Base-by-base conservation (phyloP, 2,797 vertebrate species). In the Crocodylus rhombifer region DNA sequence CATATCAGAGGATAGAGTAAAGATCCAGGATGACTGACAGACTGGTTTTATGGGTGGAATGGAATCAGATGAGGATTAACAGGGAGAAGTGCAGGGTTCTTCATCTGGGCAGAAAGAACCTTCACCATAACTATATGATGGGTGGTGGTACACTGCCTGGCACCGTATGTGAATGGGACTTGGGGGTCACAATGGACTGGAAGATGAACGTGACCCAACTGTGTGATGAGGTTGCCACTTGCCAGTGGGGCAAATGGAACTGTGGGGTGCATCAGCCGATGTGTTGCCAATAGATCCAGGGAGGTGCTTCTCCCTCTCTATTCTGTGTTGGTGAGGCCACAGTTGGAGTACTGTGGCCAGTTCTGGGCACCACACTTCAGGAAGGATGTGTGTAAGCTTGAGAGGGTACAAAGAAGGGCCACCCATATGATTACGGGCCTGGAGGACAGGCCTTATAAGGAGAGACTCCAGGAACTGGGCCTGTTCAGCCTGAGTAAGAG, bases 271-370 rank as follows among this genome's bases (percentile, higher is more conserved):
- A 16, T 79, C 61, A 65, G 18, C 2, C 83, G 4, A 3, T 36
- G 6, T 36, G 2, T 3, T 11, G 25, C 78, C 18, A 28, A 20
- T 25, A 69, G 13, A 15, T 21, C 0, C 0, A 63, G 5, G 4
- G 9, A 81, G 25, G 7, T 69, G 16, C 62, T 30, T 5, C 8
- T 77, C 30, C 12, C 4, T 6, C 21, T 73, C 61, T 84, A 4
- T 2, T 63, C 9, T 30, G 21, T 5, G 13, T 6, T 21, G 20
- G 4, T 76, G 18, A 75, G 61, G 30, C 30, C 30, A 30, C 30
- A 30, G 30, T 30, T 30, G 30, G 30, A 30, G 30, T 30, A 30
- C 3, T 30, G 30, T 30, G 30, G 30, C 30, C 30, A 30, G 30
- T 30, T 30, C 30, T 30, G 30, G 30, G 30, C 30, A 30, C 30